A percentile compares a stretch with the other conserved stretches of the same genome.
phyloP scores from a whole-genome alignment of 2,113 vertebrate genomes.

The Spizaetus ornatus region DNA sequence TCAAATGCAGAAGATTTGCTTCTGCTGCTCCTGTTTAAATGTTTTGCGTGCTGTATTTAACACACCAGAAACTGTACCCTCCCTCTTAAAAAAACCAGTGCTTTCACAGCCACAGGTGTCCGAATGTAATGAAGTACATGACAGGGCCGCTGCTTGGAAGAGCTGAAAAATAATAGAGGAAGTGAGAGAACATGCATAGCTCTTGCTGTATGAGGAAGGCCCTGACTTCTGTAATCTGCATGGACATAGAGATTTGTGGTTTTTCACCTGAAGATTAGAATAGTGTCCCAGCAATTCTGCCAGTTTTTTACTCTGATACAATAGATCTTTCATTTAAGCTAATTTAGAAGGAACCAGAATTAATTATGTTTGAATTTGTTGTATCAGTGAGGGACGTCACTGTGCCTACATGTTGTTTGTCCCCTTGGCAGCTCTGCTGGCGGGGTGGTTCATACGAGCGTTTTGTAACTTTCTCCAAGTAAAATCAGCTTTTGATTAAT shows the following conservation, averaged over 20 bases:
- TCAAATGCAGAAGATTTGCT: background rate
- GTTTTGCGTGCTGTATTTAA: background rate
- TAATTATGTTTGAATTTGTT: background rate
- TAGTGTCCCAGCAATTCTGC: background rate
- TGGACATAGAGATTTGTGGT: background rate
- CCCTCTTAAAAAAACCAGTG: background rate
- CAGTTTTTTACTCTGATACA: background rate
- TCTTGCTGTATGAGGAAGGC: background rate
- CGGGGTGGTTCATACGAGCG: accelerated
- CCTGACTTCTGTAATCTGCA: background rate
- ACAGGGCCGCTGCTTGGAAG: background rate
- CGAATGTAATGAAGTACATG: background rate
- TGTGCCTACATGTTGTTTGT: background rate
- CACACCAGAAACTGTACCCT: background rate
- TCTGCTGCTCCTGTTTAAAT: background rate
- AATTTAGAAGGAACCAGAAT: background rate
- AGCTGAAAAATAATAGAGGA: background rate
- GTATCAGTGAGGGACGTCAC: background rate
- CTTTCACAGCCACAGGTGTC: background rate
- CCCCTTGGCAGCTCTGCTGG: background rate
- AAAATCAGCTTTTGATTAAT: background rate
- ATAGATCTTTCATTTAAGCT: background rate
- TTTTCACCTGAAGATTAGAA: background rate
- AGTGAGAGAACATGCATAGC: background rate
- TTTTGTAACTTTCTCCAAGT: background rate